Evolutionary conservation across 2,888 invertebrate species (phyloP), one percentile per base, ranked within the genome.

Genomic region (Pocota personata): DNA sequence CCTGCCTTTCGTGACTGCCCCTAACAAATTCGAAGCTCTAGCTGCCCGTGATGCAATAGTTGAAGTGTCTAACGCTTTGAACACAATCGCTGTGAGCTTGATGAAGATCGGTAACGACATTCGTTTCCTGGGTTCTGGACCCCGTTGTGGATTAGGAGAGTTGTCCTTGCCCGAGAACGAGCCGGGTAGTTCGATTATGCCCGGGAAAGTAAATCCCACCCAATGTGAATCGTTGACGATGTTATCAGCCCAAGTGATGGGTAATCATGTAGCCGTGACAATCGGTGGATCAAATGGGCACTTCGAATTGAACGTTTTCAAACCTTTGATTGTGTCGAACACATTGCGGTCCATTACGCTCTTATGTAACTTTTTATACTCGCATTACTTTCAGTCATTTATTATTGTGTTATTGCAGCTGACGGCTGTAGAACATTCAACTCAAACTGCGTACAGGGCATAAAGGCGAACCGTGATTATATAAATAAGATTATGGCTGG

Each of bases 131-230:
- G 99, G 97, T 0, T 99, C 99, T 0, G 99, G 99, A 0, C 99
- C 99, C 0, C 95, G 99, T 50, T 99, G 98, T 91, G 99, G 99
- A 0, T 94, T 99, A 4, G 99, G 97, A 0, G 99, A 99, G 93
- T 93, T 99, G 0, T 94, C 95, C 84, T 94, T 99, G 89, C 99
- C 99, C 0, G 99, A 99, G 93, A 99, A 99, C 92, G 99, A 99
- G 91, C 99, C 99, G 0, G 99, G 99, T 1, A 98, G 98, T 90
- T 98, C 98, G n/a, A 99, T 99, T 88, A 99, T 99, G 99, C 99
- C 99, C 21, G 99, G 97, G 94, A 99, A 99, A 93, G 98, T 99
- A 71, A 99, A 99, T 93, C 99, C 99, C 5, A 99, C 99, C 0
- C 99, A 99, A 92, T 99, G 99, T 93, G 99, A 99, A 92, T 96